Evolutionary conservation across 2,888 invertebrate species (phyloP).

Genomic region (Mycalesis mineus): DNA sequence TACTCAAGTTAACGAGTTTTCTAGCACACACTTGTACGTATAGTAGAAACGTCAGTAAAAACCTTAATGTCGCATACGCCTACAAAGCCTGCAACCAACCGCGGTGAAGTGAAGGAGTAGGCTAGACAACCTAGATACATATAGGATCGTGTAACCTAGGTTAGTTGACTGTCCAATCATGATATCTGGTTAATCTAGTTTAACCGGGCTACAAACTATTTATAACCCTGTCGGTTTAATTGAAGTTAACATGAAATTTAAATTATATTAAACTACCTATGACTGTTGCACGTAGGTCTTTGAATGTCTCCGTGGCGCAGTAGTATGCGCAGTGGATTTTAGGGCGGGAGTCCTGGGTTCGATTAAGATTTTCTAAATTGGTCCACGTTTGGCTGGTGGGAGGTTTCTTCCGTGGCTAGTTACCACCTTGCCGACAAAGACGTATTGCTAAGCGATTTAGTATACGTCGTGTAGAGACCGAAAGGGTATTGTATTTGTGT

Average conservation of each 20-base stretch:
- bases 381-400: too few relatives aligned
- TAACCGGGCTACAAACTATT: constrained; percentile 2
- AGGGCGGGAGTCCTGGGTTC: too few relatives aligned
- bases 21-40: not conserved
- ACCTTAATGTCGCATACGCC: constrained; percentile 11
- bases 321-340: too few relatives aligned
- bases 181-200: constrained; percentile 9
- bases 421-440: too few relatives aligned
- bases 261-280: too few relatives aligned
- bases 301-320: too few relatives aligned
- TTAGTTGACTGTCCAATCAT: constrained; percentile 9
- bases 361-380: too few relatives aligned
- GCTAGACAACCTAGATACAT: constrained; percentile 4
- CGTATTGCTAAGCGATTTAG: too few relatives aligned
- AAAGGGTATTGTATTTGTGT: too few relatives aligned
- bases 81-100: constrained; percentile 8
- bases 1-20: not conserved
- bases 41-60: not conserved
- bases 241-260: not conserved
- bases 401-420: too few relatives aligned
- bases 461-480: too few relatives aligned
- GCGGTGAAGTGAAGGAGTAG: not conserved
- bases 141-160: constrained; percentile 3
- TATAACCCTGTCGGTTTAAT: not conserved
- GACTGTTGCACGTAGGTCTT: too few relatives aligned